Evolutionary conservation across 2,113 vertebrate species (phyloP).

Genomic region (Spilogale gracilis): DNA sequence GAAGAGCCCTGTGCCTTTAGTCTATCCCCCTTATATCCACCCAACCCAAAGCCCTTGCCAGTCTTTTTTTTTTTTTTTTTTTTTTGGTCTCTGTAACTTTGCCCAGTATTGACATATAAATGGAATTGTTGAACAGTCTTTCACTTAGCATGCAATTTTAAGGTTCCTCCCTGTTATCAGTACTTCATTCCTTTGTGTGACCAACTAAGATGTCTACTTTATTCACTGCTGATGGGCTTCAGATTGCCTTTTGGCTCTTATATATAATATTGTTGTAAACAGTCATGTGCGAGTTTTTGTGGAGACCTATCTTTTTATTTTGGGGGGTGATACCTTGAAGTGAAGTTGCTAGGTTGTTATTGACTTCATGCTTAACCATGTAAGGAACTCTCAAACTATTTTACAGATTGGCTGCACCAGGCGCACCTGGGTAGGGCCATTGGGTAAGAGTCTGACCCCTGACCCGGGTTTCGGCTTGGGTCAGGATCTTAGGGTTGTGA

Average conservation of each 20-base stretch:
- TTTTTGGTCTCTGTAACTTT: not conserved
- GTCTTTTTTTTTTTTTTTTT: too few relatives aligned
- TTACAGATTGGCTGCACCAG: not conserved
- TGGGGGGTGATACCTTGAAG: not conserved
- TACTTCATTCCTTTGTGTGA: not conserved
- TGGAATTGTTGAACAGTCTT: not conserved
- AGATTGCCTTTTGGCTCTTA: not conserved
- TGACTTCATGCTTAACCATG: not conserved
- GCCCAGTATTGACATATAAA: not conserved
- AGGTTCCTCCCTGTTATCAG: too few relatives aligned
- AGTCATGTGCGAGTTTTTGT: not conserved
- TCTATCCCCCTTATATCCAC: not conserved
- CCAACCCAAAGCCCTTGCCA: not conserved
- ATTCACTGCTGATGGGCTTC: not conserved
- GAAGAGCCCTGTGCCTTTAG: not conserved
- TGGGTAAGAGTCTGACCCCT: too few relatives aligned
- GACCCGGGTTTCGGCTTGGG: too few relatives aligned
- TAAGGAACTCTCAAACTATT: not conserved
- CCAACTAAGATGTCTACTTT: not conserved
- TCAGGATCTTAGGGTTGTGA: too few relatives aligned
- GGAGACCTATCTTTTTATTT: not conserved
- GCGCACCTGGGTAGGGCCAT: too few relatives aligned
- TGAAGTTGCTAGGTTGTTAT: not conserved
- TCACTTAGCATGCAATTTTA: not conserved
- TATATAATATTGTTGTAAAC: not conserved